A percentile compares a stretch with the other conserved stretches of the same genome.
These are phyloP conservation scores for Buceros bicornis DNA, from an alignment of 2,797 vertebrate genomes.

Conservation along the genomic window DNA sequence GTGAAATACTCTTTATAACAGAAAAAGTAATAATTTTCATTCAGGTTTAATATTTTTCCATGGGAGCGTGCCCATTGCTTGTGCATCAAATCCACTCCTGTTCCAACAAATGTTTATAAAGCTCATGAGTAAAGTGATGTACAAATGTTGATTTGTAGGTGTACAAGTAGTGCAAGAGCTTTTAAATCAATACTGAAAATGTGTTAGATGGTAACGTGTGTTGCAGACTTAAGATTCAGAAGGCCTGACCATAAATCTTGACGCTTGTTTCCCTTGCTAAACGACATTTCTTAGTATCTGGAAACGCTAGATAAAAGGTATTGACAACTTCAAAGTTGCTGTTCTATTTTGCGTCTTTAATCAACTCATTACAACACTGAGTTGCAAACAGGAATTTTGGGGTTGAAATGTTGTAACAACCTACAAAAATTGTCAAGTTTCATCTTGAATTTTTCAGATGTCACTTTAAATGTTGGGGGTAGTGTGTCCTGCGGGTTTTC, in stretches of 20 bases:
- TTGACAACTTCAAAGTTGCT: background rate
- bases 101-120: background rate
- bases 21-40: background rate
- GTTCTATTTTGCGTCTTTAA: background rate
- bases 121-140: background rate
- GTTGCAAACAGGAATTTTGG: background rate
- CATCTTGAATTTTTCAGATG: background rate
- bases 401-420: background rate
- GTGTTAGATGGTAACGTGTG: background rate
- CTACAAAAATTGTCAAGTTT: background rate
- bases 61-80: background rate
- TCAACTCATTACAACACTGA: background rate
- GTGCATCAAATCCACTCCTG: background rate
- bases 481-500: background rate
- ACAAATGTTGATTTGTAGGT: background rate
- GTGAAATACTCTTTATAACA: background rate
- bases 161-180: background rate
- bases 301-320: background rate
- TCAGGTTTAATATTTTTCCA: background rate
- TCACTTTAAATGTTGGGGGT: background rate
- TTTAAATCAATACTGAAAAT: background rate
- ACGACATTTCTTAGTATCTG: background rate
- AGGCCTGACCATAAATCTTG: background rate
- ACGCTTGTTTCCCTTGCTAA: background rate
- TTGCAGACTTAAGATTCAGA: background rate